These are phyloP conservation scores for Macropodus opercularis DNA, from an alignment of 2,797 vertebrate genomes.

Conservation along the genomic window DNA sequence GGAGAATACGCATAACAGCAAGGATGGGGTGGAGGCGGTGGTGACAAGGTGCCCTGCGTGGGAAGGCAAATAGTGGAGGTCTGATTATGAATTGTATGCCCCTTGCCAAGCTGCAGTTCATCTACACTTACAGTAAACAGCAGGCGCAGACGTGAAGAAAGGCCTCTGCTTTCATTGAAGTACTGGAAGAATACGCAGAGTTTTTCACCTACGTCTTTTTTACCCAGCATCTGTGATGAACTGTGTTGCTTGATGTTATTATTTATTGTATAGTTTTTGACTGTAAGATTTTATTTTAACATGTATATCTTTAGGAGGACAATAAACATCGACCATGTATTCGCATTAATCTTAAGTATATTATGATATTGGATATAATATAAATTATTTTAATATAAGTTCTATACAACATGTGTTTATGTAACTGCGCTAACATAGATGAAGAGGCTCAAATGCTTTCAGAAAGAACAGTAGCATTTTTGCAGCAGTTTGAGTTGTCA, in stretches of 20 bases:
- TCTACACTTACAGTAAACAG: conserved; percentile 23
- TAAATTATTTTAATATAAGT: too few relatives aligned
- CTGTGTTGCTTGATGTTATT: neutral
- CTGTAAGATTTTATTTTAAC: too few relatives aligned
- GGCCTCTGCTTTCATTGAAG: conserved; percentile 15
- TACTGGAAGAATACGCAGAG: neutral
- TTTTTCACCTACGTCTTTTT: too few relatives aligned
- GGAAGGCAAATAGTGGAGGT: conserved; percentile 66
- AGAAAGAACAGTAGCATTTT: too few relatives aligned
- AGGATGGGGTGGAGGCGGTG: conserved; percentile 60
- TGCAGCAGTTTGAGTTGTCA: neutral
- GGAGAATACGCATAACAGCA: conserved; percentile 44
- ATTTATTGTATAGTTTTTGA: too few relatives aligned
- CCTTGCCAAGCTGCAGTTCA: conserved; percentile 38
- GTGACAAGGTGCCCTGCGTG: conserved; percentile 59
- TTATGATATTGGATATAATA: neutral
- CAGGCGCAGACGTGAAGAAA: neutral
- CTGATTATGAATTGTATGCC: conserved; percentile 62
- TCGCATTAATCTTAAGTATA: neutral
- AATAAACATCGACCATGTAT: neutral
- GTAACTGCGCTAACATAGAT: neutral
- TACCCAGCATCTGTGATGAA: too few relatives aligned
- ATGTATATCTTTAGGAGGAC: neutral
- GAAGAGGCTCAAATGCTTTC: neutral
- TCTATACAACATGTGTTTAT: too few relatives aligned